These are phyloP conservation scores for Oscheius myriophilus DNA, from an alignment of 2,888 invertebrate genomes.

Conservation along the genomic window DNA sequence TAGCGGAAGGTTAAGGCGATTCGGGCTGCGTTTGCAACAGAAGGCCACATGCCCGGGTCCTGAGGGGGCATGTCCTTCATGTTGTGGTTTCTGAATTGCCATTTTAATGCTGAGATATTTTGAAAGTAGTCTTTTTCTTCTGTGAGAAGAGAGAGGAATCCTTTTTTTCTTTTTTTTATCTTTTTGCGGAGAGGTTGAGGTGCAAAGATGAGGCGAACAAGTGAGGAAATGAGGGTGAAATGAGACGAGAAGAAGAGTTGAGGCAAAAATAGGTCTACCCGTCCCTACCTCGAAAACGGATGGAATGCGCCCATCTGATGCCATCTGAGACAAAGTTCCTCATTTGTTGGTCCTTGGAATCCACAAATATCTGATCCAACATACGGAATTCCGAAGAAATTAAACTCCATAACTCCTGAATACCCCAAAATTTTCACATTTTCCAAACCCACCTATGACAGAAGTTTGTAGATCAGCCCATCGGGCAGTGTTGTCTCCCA, in stretches of 20 bases:
- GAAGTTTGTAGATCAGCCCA: conserved; percentile 79
- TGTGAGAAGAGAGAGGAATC: neutral
- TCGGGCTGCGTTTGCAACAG: conserved; percentile 49
- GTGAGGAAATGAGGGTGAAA: too few relatives aligned
- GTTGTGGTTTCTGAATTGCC: conserved; percentile 42
- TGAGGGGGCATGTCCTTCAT: conserved; percentile 34
- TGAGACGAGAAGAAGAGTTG: too few relatives aligned
- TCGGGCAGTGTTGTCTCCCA: conserved; percentile 82
- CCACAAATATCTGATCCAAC: conserved; percentile 73
- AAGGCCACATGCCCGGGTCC: conserved; percentile 54
- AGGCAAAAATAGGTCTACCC: too few relatives aligned
- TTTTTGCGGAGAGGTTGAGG: too few relatives aligned
- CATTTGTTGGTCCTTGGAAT: conserved; percentile 69
- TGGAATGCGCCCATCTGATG: conserved; percentile 67
- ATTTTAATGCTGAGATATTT: neutral
- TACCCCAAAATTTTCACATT: neutral
- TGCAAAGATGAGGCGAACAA: too few relatives aligned
- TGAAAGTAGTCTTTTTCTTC: conserved; percentile 5
- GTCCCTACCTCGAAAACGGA: conserved; percentile 58
- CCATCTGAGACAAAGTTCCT: conserved; percentile 78
- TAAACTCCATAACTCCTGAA: conserved; percentile 67
- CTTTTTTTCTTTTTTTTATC: too few relatives aligned
- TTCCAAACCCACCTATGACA: conserved; percentile 15
- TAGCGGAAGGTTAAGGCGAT: conserved; percentile 50
- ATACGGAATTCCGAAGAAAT: conserved; percentile 69